phyloP scores from a whole-genome alignment of 2,113 vertebrate species.

The Datnioides undecimradiatus region DNA sequence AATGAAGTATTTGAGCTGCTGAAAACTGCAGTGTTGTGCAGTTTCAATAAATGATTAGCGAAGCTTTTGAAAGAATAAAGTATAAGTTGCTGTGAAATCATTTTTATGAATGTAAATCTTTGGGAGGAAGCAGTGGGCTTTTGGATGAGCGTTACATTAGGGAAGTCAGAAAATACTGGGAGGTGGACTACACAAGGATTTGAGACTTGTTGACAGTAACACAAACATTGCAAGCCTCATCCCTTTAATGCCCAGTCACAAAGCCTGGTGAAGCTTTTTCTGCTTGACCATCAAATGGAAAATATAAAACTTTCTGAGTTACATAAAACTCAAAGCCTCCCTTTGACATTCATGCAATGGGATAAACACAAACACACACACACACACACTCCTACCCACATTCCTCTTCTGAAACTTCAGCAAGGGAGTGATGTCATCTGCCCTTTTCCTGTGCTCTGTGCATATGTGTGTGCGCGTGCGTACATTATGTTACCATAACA shows the following conservation, averaged over 20 bases:
- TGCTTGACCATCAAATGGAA: not conserved
- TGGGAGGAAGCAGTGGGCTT: not conserved
- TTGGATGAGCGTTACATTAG: not conserved
- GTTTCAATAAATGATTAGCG: not conserved
- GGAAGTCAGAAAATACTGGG: not conserved
- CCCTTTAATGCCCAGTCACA: not conserved
- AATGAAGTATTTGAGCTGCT: not conserved
- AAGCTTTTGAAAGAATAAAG: not conserved
- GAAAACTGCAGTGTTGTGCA: not conserved
- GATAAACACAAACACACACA: constrained; percentile 18
- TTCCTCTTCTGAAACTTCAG: constrained; percentile 53
- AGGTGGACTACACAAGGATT: not conserved
- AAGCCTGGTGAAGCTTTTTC: constrained; percentile 3
- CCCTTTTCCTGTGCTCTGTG: constrained; percentile 44
- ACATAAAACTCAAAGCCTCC: constrained; percentile 21
- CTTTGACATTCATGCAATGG: constrained; percentile 32
- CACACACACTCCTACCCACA: constrained; percentile 54
- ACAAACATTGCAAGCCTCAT: not conserved
- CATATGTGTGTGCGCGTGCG: not conserved
- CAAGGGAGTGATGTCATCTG: constrained; percentile 66
- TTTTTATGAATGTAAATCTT: not conserved
- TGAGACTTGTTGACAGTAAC: not conserved
- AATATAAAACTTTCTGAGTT: constrained; percentile 16
- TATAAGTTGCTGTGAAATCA: not conserved
- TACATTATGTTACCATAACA: constrained; percentile 69